Conservation (phyloP, 2,113 vertebrate genomes). For the Percopsis transmontana region DNA sequence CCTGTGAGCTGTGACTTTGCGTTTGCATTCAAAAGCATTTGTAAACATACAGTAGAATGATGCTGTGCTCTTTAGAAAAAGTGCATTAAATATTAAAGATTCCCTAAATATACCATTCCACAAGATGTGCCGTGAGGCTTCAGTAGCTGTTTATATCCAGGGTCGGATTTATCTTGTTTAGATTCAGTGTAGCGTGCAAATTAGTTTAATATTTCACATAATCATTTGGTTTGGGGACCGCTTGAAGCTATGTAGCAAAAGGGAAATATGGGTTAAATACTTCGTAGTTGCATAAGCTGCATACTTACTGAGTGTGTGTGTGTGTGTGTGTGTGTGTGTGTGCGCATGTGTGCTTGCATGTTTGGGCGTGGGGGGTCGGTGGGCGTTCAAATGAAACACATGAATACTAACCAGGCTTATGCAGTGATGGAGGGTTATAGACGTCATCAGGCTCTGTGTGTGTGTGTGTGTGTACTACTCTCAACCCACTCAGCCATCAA, state of each 20-base stretch:
- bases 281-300: background rate
- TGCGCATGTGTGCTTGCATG: background rate
- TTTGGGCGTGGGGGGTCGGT: background rate
- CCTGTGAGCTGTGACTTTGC: conserved; percentile 12
- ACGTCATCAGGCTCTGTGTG: conserved; percentile 9
- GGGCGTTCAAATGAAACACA: background rate
- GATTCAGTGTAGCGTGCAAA: conserved; percentile 21
- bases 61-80: conserved; percentile 20
- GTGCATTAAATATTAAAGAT: conserved; percentile 52
- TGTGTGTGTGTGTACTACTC: background rate
- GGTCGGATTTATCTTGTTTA: conserved; percentile 18
- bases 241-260: conserved; percentile 7
- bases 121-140: conserved; percentile 31
- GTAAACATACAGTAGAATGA: conserved; percentile 36
- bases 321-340: conserved; percentile 5
- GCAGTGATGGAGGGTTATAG: conserved; percentile 1
- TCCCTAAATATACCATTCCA: conserved; percentile 27
- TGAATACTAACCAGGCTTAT: conserved; percentile 12
- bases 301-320: conserved; percentile 5
- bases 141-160: conserved; percentile 17
- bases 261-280: background rate
- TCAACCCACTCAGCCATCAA: conserved; percentile 12
- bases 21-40: conserved; percentile 32
- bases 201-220: conserved; percentile 42
- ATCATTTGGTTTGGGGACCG: conserved; percentile 16